Percentiles rank a stretch among this genome's conserved stretches.
Conservation (phyloP, 2,888 invertebrate species). For the Dysmachus trigonus region DNA sequence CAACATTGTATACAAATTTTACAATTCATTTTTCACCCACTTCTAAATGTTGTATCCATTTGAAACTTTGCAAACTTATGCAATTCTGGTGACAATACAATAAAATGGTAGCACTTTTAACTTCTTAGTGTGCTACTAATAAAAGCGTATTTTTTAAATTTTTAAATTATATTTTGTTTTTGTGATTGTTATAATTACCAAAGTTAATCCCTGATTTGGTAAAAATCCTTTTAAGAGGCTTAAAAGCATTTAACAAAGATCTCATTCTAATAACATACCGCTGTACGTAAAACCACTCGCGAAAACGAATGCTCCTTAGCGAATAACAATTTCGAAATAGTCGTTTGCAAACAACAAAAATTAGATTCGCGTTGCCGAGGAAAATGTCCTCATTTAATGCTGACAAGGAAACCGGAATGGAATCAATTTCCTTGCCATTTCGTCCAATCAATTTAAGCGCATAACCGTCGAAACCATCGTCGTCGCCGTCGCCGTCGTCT, state of each 20-base stretch:
- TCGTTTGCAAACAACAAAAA: background rate
- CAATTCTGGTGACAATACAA: too few species aligned
- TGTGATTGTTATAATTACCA: too few species aligned
- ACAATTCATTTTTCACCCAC: too few species aligned
- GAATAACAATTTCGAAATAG: background rate
- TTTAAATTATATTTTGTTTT: too few species aligned
- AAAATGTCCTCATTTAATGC: constrained; percentile 39
- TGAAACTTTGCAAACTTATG: too few species aligned
- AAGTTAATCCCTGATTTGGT: too few species aligned
- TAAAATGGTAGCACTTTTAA: too few species aligned
- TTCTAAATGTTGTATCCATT: too few species aligned
- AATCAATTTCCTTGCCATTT: constrained; percentile 42
- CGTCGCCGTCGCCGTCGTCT: background rate
- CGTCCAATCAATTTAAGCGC: constrained; percentile 40
- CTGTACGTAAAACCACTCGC: background rate
- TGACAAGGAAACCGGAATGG: constrained; percentile 36
- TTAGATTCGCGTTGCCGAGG: background rate
- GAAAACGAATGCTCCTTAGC: background rate
- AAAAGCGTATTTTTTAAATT: too few species aligned
- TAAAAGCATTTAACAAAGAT: background rate
- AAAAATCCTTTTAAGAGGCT: background rate
- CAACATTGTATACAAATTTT: too few species aligned
- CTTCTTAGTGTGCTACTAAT: too few species aligned
- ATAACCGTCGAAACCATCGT: constrained; percentile 14
- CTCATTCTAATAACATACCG: background rate